Evolutionary conservation across 2,113 vertebrate species (phyloP).

Genomic region (Thermophis baileyi): DNA sequence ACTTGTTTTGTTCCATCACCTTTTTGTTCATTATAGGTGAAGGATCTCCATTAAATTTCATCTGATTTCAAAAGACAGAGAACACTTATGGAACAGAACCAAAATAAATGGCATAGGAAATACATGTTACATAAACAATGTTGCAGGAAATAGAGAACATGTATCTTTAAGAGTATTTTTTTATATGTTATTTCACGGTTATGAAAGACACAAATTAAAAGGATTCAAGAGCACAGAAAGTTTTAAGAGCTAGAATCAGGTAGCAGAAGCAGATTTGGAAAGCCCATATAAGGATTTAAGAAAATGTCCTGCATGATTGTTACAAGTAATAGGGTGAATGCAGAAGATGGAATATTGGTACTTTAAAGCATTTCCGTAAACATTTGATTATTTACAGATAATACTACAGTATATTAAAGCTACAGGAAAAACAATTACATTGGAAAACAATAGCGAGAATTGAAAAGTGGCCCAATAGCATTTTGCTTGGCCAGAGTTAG

Average conservation of each 20-base stretch:
- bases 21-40: background rate
- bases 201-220: background rate
- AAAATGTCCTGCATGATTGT: background rate
- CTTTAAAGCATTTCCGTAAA: background rate
- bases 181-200: background rate
- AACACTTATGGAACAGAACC: background rate
- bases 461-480: background rate
- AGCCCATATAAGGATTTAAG: background rate
- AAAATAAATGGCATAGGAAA: background rate
- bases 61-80: background rate
- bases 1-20: background rate
- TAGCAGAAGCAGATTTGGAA: background rate
- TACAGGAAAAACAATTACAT: background rate
- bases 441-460: background rate
- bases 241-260: background rate
- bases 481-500: constrained; percentile 8
- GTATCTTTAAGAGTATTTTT: background rate
- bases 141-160: background rate
- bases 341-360: background rate
- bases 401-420: background rate
- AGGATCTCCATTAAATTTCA: background rate
- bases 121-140: background rate
- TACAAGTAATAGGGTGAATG: background rate
- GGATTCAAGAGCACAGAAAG: background rate
- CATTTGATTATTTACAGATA: background rate